Evolutionary conservation across 2,113 vertebrate species (phyloP), one percentile per base, ranked within the genome.

Genomic region (Sceloporus tristichus): DNA sequence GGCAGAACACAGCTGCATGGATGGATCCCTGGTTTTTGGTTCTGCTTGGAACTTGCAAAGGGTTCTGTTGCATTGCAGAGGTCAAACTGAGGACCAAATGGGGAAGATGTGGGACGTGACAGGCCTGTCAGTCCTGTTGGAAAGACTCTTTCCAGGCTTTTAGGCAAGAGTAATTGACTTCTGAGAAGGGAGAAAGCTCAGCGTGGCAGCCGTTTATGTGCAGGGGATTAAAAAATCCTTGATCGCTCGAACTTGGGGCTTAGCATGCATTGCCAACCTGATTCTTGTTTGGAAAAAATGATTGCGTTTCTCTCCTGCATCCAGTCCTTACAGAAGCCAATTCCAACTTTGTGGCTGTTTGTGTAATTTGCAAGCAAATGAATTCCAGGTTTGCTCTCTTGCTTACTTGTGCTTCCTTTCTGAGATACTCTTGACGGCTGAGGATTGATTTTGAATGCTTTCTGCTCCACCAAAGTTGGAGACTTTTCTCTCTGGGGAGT

Each of bases 131-230:
- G 25, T 77, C 65, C 74, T 34, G 4, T 27, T 76, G 42, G 59
- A 54, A 56, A 68, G 59, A 0, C 21, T 78, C 18, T 68, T 70
- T 42, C 73, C n/a, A 1, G 13, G n/a, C 62, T 84, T 82, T 77
- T 38, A 77, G 73, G 59, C 19, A 5, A 34, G 80, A 88, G 70
- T 48, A 74, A 81, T 75, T 82, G 79, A 81, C 79, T 87, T 74
- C 78, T 62, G 86, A 27, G 10, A 74, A 5, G 78, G 16, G 8
- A 19, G 9, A 53, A 23, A 56, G 53, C 14, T 5, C 5, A 34
- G 80, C 29, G 62, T 68, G 87, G 87, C 70, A 83, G 80, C 59
- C 83, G 59, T 53, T 88, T 54, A 19, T 27, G 14, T 13, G 29
- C n/a, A 9, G 23, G 29, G 77, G 80, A 68, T 88, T 53, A 83